These are phyloP conservation scores for Hippopotamyrus pictus DNA, from an alignment of 2,797 vertebrate genomes.

Conservation along the genomic window DNA sequence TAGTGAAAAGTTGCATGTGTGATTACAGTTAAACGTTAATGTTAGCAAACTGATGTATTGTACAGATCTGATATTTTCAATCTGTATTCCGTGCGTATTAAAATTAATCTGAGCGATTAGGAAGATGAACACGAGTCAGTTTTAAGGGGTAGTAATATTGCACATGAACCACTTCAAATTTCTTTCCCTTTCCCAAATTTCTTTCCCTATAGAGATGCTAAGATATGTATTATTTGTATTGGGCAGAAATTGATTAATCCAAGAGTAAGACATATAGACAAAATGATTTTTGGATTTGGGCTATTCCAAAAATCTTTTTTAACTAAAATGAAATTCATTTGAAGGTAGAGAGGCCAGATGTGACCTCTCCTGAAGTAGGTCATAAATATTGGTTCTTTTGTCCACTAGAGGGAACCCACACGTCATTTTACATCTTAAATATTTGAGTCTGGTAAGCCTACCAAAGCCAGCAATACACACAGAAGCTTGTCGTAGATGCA, in stretches of 20 bases:
- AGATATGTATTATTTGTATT: neutral
- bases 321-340: neutral
- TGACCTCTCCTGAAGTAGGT: conserved; percentile 5
- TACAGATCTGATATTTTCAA: neutral
- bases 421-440: neutral
- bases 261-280: neutral
- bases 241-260: neutral
- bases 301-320: neutral
- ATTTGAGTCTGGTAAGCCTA: neutral
- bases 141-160: neutral
- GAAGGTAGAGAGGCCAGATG: neutral
- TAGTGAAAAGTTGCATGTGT: neutral
- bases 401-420: conserved; percentile 16
- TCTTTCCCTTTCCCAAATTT: neutral
- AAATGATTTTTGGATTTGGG: neutral
- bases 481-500: neutral
- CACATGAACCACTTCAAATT: neutral
- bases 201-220: neutral
- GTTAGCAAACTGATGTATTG: neutral
- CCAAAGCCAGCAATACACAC: neutral
- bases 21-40: neutral
- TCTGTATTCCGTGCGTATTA: neutral
- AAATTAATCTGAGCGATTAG: neutral
- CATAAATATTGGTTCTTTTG: neutral
- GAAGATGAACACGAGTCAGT: neutral